These are phyloP conservation scores for Nothocercus julius DNA, from an alignment of 2,113 vertebrate species.

Conservation along the genomic window DNA sequence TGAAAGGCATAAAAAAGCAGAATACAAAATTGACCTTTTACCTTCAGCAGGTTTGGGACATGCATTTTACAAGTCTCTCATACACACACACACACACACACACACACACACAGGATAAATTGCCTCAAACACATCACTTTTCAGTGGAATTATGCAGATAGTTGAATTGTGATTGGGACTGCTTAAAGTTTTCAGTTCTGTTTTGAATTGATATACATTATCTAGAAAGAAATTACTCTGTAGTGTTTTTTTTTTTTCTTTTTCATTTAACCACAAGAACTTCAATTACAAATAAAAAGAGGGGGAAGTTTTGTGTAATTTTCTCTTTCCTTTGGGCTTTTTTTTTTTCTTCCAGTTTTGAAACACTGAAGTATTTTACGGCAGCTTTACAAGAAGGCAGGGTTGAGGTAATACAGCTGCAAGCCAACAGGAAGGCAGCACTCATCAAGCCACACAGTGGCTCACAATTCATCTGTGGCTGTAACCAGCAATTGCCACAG, in stretches of 20 bases:
- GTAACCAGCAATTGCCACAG: background rate
- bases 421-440: background rate
- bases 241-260: background rate
- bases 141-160: background rate
- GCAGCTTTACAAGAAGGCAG: background rate
- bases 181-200: background rate
- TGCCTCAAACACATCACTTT: background rate
- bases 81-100: background rate
- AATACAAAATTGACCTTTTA: background rate
- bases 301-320: background rate
- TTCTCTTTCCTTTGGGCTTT: background rate
- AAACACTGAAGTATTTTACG: background rate
- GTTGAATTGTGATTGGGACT: background rate
- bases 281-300: background rate
- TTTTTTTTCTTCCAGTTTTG: background rate
- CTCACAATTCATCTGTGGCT: background rate
- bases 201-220: background rate
- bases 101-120: background rate
- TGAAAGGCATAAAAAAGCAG: background rate
- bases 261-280: background rate
- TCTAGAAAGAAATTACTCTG: background rate
- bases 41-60: background rate
- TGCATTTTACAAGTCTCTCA: background rate
- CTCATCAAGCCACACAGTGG: background rate
- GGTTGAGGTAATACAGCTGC: background rate